Evolutionary conservation across 1,140 invertebrate species (phyloP), one percentile per base, ranked within the genome.

Genomic region (Euglossa dilemma): DNA sequence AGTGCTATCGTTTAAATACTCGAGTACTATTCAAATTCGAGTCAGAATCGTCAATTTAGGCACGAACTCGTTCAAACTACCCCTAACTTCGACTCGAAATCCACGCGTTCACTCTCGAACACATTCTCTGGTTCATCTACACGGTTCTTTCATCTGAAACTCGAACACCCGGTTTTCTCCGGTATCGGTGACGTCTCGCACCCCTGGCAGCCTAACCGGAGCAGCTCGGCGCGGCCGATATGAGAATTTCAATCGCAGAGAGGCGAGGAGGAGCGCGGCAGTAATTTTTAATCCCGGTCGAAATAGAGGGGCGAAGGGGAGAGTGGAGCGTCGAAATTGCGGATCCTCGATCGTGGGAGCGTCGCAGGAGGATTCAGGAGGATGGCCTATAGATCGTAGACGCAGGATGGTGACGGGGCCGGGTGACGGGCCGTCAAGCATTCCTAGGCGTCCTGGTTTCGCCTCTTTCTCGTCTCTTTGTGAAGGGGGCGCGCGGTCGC

Each of bases 401-500:
- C 80, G 80, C 61, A 67, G 52, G 23, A 25, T 8, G 52, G 20
- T 75, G 52, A 73, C 8, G 28, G 20, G 57, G 11, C 47, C 47
- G 54, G 72, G 16, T 77, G 80, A 83, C 74, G 74, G 69, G 54
- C 81, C 54, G 81, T 83, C 81, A 83, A 83, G 77, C 81, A 77
- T 83, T 83, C 81, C 81, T 83, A 78, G 86, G 36, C 64, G 74
- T 85, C 59, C 70, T 59, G 45, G 18, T 63, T 54, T 67, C 70
- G 71, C 74, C 69, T 83, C 69, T 87, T 87, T 77, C 76, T 67
- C 70, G 54, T 59, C 81, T 84, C 86, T 80, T 87, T 83, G 85
- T 73, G 85, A 87, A 25, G 74, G 70, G 63, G 54, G 43, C 80
- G 85, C 86, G 86, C 84, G 85, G 82, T 84, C 85, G 73, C 82